Base-by-base conservation (phyloP, 1,140 invertebrate species). In the Drosophila eugracilis region DNA sequence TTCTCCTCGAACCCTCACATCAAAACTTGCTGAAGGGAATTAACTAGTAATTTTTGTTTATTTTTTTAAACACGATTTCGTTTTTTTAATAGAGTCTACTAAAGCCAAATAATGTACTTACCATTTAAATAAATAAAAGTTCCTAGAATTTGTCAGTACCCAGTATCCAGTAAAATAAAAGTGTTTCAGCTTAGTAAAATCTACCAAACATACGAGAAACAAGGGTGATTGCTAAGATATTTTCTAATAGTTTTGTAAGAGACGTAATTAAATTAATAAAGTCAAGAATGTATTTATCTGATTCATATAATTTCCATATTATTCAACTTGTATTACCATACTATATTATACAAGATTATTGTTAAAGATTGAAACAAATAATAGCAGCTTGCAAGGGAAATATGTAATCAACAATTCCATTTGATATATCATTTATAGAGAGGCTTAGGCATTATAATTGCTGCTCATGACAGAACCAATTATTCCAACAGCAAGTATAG, bases 391-490 rank as follows among this genome's bases (percentile, higher is more conserved):
- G 14, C 15, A 34, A 48, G 48, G 62, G 10, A 37, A 66, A 66
- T 49, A 52, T 52, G 26, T 34, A 67, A 67, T 67, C 17, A 42
- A 44, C 28, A 34, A 44, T 60, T 60, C 54, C n/a, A 50, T 52
- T 49, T 59, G 53, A 60, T 59, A 44, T 72, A 58, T 50, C 42
- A 72, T 59, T 72, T 44, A 67, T 67, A 44, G 44, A 55, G 52
- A 48, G 37, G 34, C 54, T 49, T 32, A 26, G 58, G 39, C 28
- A 28, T 60, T 69, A 72, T 75, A 47, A 63, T 76, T 73, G 55
- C 69, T 89, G 85, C 39, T 67, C 71, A 50, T 89, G 85, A 89
- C 85, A 89, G 80, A 80, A 75, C 66, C 81, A 89, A 89, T 89
- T 89, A 89, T 78, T 75, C 32, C 70, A 47, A 55, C 58, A 42